A percentile compares a stretch with the other conserved stretches of the same genome.
Conservation (phyloP, 1,140 invertebrate species). For the Gryllus bimaculatus region DNA sequence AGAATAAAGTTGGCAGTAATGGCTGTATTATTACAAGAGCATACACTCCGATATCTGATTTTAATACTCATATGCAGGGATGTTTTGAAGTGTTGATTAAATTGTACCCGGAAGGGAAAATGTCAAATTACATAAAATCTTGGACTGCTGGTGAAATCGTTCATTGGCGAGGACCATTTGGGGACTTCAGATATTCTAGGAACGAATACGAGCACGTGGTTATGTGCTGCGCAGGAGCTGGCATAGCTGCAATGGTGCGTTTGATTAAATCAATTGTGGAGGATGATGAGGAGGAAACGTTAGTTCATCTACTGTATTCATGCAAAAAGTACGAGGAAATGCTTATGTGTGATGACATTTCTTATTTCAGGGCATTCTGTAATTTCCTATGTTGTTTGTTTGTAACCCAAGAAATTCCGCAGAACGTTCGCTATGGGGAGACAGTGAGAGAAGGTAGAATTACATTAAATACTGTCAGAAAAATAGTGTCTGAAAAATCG, state of each 20-base stretch:
- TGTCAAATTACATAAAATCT: slow-evolving; percentile 46
- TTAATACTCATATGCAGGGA: slow-evolving; percentile 30
- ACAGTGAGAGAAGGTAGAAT: slow-evolving; percentile 25
- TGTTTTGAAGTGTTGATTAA: slow-evolving; percentile 56
- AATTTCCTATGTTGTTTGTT: slow-evolving; percentile 53
- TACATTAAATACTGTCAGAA: slow-evolving; percentile 23
- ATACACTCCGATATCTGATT: slow-evolving; percentile 52
- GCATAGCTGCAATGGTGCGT: slow-evolving; percentile 53
- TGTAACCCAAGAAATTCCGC: slow-evolving; percentile 36
- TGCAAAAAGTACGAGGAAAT: slow-evolving; percentile 42
- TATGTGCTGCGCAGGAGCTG: slow-evolving; percentile 58
- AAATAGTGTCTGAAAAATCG: slow-evolving; percentile 23
- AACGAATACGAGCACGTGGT: slow-evolving; percentile 42
- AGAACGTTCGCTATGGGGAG: slow-evolving; percentile 27
- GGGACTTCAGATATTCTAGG: slow-evolving; percentile 39
- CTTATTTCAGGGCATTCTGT: slow-evolving; percentile 46
- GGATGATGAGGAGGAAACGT: slow-evolving; percentile 52
- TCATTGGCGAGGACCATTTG: slow-evolving; percentile 56
- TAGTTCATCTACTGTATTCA: slow-evolving; percentile 47
- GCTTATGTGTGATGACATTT: slow-evolving; percentile 45
- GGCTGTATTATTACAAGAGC: slow-evolving; percentile 38
- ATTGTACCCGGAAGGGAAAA: slow-evolving; percentile 47
- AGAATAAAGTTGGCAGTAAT: slow-evolving; percentile 21
- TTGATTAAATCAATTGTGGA: slow-evolving; percentile 47
- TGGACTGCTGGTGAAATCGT: slow-evolving; percentile 42